Base-by-base conservation (phyloP, 2,113 vertebrate genomes). In the Ibidorhyncha struthersii region DNA sequence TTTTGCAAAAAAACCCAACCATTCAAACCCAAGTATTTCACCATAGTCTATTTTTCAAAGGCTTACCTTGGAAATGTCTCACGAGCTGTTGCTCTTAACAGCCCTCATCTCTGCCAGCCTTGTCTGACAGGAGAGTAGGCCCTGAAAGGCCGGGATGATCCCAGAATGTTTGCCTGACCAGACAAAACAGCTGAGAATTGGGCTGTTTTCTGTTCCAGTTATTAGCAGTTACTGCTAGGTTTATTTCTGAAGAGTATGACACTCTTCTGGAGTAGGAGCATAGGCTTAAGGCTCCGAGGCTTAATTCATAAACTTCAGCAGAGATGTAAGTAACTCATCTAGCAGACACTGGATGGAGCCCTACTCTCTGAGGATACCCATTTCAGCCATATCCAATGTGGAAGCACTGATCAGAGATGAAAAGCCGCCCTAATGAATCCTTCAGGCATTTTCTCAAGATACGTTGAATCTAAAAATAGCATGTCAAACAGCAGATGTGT, bases 341-440 rank as follows among this genome's bases (percentile, higher is more conserved):
- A 10, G 77, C 92, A 79, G 90, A 71, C 90, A 15, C 92, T 93
- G 96, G 94, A 94, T 88, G 96, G 95, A 96, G 95, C 92, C 92
- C 92, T 92, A 0, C 95, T 49, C 82, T 90, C 86, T 36, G 94
- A 84, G 79, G 56, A 82, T 25, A 0, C 40, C 61, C 22, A 1
- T 30, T 58, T 30, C 80, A 9, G 5, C 49, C 12, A 2, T 0
- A 7, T 5, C 10, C 3, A 0, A 21, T 9, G 81, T 10, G 61
- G 87, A 52, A 73, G 50, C 81, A 2, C 0, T 9, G 50, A 12
- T 21, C 69, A 8, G 26, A 41, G 58, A 32, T 49, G 16, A 45
- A 14, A 23, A 61, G 34, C 41, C 0, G 3, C 67, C 38, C 15
- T 14, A 6, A 14, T 8, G 79, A 93, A 13, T 15, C 97, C 93